Evolutionary conservation across 1,140 invertebrate genomes (phyloP).

Genomic region (Reticulitermes speratus): DNA sequence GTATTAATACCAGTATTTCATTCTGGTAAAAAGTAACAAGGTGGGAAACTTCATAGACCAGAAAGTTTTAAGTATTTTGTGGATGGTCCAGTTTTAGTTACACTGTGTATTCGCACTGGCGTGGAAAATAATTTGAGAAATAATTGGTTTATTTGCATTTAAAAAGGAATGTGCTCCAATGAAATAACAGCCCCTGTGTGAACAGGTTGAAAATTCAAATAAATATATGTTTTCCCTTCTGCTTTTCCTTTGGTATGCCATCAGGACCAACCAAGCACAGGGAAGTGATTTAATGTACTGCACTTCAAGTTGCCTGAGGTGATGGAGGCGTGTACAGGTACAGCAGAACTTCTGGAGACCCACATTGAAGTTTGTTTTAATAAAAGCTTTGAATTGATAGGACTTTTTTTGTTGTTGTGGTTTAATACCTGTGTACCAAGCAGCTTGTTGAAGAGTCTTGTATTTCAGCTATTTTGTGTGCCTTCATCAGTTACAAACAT

Average conservation of each 20-base stretch:
- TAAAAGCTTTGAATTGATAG: background rate
- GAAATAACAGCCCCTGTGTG: background rate
- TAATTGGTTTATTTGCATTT: background rate
- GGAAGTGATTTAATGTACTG: background rate
- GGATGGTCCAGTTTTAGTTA: background rate
- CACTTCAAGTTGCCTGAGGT: background rate
- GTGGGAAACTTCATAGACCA: background rate
- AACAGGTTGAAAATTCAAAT: background rate
- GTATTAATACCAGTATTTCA: background rate
- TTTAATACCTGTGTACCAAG: too few relatives aligned
- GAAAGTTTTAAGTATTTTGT: background rate
- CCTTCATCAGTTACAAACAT: too few relatives aligned
- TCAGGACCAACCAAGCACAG: background rate
- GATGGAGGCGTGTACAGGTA: background rate
- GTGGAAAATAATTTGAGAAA: background rate
- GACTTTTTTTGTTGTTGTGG: background rate
- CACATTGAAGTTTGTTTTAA: constrained; percentile 1
- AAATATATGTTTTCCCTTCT: background rate
- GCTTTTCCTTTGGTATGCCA: background rate
- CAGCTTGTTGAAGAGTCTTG: too few relatives aligned
- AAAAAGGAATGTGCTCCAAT: background rate
- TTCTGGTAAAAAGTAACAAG: background rate
- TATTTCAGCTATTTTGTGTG: too few relatives aligned
- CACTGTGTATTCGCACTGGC: background rate
- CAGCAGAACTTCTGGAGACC: background rate